These are phyloP conservation scores for Cavia porcellus DNA, from an alignment of 2,113 vertebrate genomes.

Conservation along the genomic window DNA sequence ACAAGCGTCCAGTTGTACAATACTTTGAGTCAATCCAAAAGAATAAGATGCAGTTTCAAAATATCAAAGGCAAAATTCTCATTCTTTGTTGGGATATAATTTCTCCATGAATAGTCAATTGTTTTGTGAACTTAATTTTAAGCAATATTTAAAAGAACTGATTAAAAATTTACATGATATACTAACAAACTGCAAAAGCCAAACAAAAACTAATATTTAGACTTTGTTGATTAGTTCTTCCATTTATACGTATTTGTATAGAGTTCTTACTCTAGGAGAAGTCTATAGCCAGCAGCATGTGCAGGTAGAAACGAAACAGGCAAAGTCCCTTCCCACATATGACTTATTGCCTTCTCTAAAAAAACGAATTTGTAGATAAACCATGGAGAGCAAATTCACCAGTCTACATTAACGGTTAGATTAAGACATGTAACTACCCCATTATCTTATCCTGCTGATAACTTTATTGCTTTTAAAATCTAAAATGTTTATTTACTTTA, in stretches of 20 bases:
- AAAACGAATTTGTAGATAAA: background rate
- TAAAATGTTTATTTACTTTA: conserved; percentile 9
- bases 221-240: background rate
- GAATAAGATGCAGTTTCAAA: conserved; percentile 19
- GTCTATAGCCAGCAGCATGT: background rate
- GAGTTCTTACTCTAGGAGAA: background rate
- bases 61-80: conserved; percentile 57
- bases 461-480: conserved; percentile 35
- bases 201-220: conserved; percentile 32
- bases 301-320: background rate
- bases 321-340: background rate
- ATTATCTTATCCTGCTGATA: background rate
- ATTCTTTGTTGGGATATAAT: conserved; percentile 12
- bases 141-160: conserved; percentile 53
- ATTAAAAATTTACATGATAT: conserved; percentile 25
- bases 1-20: conserved; percentile 4
- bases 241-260: background rate
- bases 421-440: background rate
- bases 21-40: conserved; percentile 22
- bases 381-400: background rate
- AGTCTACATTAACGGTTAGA: background rate
- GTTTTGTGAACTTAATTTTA: conserved; percentile 43
- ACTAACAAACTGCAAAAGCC: conserved; percentile 46
- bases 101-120: conserved; percentile 16
- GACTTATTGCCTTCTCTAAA: background rate